These are phyloP conservation scores for Aphodius sticticus DNA, from an alignment of 2,888 invertebrate genomes.

Conservation along the genomic window DNA sequence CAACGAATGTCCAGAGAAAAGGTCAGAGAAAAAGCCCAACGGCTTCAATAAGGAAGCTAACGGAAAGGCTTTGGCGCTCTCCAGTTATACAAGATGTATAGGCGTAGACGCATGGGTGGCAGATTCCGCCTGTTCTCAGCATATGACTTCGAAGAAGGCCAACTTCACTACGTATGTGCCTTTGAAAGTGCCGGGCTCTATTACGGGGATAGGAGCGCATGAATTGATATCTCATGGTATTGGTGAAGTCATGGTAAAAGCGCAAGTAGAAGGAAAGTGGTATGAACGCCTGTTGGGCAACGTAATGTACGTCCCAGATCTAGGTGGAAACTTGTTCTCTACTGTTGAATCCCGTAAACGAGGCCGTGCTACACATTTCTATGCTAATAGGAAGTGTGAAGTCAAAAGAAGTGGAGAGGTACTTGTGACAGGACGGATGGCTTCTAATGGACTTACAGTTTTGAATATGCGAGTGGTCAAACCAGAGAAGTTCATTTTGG, in stretches of 20 bases:
- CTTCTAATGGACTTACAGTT: background rate
- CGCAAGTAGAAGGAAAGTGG: background rate
- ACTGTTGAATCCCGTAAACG: background rate
- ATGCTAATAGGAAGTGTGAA: background rate
- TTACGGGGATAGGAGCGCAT: constrained; percentile 4
- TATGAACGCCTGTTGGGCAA: background rate
- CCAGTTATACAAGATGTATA: background rate
- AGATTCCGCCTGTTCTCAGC: constrained; percentile 5
- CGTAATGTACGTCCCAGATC: background rate
- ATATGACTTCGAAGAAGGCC: constrained; percentile 7
- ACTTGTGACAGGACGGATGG: background rate
- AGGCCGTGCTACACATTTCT: background rate
- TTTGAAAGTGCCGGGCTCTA: background rate
- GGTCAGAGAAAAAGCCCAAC: background rate
- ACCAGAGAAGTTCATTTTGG: background rate
- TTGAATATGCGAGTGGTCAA: constrained; percentile 9
- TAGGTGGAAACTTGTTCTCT: background rate
- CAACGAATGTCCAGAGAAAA: background rate
- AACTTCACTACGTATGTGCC: constrained; percentile 5
- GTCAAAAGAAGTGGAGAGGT: background rate
- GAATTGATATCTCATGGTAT: background rate
- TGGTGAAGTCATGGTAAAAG: background rate
- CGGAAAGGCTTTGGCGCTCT: background rate
- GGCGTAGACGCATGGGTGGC: constrained; percentile 10
- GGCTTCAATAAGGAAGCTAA: too few species aligned